Conservation (phyloP, 1,140 invertebrate species). For the Phenacoccus solenopsis region DNA sequence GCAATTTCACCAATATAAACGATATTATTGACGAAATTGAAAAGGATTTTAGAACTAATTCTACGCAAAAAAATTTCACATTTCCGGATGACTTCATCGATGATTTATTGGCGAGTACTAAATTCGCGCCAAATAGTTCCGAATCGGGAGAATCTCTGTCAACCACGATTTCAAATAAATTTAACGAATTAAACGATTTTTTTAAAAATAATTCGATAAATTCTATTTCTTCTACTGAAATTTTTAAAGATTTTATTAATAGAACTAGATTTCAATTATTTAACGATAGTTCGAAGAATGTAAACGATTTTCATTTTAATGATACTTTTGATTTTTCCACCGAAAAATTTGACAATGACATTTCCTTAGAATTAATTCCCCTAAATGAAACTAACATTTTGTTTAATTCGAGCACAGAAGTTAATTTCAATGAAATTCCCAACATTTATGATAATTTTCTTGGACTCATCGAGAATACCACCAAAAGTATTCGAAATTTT, state of each 20-base stretch:
- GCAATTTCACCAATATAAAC: neutral
- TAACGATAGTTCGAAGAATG: neutral
- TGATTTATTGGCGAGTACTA: neutral
- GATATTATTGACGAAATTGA: neutral
- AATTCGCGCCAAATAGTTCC: neutral
- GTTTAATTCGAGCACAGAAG: neutral
- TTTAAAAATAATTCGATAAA: neutral
- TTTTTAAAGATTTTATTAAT: neutral
- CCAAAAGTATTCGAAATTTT: conserved; percentile 8
- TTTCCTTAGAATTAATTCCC: neutral
- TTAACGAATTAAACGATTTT: neutral
- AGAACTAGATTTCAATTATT: neutral
- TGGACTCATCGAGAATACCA: neutral
- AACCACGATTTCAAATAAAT: no score
- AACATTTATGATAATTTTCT: neutral
- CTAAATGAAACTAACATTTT: neutral
- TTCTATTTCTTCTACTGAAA: neutral
- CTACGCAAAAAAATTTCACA: neutral
- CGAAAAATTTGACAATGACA: neutral
- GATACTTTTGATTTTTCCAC: neutral
- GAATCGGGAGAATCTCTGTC: neutral
- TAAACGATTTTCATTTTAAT: neutral
- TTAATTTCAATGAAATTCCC: neutral
- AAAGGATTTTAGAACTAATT: neutral
- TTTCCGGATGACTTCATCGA: neutral